Evolutionary conservation across 2,888 invertebrate genomes (phyloP).

Genomic region (Brenthis ino): DNA sequence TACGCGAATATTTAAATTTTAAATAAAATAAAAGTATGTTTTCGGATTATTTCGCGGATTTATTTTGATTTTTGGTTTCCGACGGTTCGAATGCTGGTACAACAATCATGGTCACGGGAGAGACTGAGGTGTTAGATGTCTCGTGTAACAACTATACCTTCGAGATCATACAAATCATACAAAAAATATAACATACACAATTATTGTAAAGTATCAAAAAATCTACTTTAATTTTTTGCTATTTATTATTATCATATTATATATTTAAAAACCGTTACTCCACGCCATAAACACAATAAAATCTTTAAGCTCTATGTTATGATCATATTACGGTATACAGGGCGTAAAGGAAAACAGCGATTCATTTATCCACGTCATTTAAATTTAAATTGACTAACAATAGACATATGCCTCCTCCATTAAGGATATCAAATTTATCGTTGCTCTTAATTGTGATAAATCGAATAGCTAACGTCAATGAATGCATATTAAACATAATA

Average conservation of each 20-base stretch:
- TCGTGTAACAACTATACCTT: no score
- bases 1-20: no score
- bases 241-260: no score
- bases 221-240: neutral
- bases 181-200: neutral
- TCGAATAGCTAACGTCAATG: conserved; percentile 33
- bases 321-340: conserved; percentile 2
- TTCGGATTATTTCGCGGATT: no score
- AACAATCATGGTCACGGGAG: no score
- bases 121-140: no score
- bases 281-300: neutral
- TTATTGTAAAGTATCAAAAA: neutral
- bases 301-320: neutral
- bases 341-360: conserved; percentile 19
- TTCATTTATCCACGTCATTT: conserved; percentile 33
- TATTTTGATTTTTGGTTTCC: no score
- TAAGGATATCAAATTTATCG: conserved; percentile 35
- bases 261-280: no score
- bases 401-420: conserved; percentile 30
- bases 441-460: conserved; percentile 36
- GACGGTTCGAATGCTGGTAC: no score
- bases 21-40: no score
- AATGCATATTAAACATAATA: conserved; percentile 25
- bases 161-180: no score
- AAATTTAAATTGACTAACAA: conserved; percentile 35